Conservation (phyloP, 1,140 invertebrate genomes). For the Ceratina australensis region DNA sequence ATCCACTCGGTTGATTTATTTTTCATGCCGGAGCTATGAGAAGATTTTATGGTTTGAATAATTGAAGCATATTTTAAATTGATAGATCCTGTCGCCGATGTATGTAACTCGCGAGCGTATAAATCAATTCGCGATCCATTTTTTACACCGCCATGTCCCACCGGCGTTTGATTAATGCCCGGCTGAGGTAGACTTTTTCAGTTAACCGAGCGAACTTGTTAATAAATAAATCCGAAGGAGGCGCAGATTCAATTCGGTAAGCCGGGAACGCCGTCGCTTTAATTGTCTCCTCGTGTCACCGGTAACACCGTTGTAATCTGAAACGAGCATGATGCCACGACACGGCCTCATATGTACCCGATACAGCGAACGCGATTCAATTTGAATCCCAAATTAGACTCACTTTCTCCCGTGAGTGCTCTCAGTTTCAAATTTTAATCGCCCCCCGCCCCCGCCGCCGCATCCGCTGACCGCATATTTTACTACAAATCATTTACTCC, state of each 20-base stretch:
- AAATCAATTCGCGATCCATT: background rate
- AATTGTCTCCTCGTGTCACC: background rate
- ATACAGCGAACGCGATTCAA: background rate
- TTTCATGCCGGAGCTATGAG: too few relatives aligned
- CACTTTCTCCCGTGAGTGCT: background rate
- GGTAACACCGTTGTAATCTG: background rate
- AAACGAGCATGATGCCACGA: too few relatives aligned
- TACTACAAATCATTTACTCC: background rate
- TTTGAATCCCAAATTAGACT: slow-evolving; percentile 6
- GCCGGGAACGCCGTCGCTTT: background rate
- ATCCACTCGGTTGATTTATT: background rate
- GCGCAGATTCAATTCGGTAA: too few relatives aligned
- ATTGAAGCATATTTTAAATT: background rate
- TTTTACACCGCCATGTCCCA: background rate
- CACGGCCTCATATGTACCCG: too few relatives aligned
- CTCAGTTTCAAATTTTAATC: background rate
- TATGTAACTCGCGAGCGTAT: background rate
- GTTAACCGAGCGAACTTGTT: too few relatives aligned
- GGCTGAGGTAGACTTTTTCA: too few relatives aligned
- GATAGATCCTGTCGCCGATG: background rate
- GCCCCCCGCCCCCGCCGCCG: background rate
- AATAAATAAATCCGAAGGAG: too few relatives aligned
- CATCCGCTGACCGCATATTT: background rate
- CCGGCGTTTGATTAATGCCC: background rate
- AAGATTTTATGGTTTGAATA: background rate